Conservation (phyloP, 2,797 vertebrate species). For the Phaenicophaeus curvirostris region DNA sequence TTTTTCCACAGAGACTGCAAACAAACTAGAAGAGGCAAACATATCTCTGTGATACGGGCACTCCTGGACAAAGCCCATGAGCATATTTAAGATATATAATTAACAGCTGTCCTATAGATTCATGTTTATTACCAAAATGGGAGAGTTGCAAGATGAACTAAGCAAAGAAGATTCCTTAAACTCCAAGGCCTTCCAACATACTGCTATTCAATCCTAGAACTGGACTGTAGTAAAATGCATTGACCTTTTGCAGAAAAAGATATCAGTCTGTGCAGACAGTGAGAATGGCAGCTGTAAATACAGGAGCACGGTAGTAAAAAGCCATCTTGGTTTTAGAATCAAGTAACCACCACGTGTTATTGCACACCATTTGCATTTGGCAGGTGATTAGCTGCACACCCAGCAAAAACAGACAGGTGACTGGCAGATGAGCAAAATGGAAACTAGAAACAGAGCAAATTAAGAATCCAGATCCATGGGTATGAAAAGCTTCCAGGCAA, state of each 20-base stretch:
- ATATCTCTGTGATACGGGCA: not conserved
- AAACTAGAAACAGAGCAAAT: not conserved
- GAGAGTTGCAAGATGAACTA: not conserved
- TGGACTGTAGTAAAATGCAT: not conserved
- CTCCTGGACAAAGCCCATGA: not conserved
- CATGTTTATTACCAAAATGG: not conserved
- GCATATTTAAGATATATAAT: not conserved
- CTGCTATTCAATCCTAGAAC: not conserved
- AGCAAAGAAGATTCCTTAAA: not conserved
- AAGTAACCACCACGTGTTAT: not conserved
- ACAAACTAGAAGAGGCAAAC: not conserved
- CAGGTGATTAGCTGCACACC: not conserved
- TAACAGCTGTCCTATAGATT: not conserved
- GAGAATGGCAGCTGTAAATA: not conserved
- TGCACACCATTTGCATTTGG: not conserved
- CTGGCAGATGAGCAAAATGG: not conserved
- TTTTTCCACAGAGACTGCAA: not conserved
- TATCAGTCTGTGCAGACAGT: not conserved
- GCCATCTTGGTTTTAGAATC: not conserved
- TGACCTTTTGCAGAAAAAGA: not conserved
- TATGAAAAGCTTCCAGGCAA: not conserved
- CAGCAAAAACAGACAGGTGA: not conserved
- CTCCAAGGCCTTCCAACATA: not conserved
- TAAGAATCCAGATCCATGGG: not conserved
- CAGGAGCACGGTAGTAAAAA: not conserved